A percentile compares a stretch with the other conserved stretches of the same genome.
These are phyloP conservation scores for Coracopsis vasa DNA, from an alignment of 2,113 vertebrate species.

Conservation along the genomic window DNA sequence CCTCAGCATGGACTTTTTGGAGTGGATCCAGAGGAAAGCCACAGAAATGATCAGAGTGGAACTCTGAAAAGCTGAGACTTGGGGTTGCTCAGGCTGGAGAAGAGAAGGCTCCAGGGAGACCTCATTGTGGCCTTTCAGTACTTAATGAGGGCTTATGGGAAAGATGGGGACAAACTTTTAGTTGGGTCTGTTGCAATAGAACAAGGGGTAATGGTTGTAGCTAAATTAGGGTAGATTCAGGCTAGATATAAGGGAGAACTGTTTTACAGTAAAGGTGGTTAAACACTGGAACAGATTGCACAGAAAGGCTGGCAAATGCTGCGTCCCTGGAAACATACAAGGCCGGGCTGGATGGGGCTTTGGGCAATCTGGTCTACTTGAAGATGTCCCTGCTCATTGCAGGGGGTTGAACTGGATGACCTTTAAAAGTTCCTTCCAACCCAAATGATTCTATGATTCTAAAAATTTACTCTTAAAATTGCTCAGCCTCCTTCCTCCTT, in stretches of 20 bases:
- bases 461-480: neutral
- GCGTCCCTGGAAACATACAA: neutral
- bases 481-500: neutral
- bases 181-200: accelerated
- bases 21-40: neutral
- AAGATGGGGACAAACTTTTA: neutral
- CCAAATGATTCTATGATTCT: neutral
- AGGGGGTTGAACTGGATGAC: neutral
- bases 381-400: neutral
- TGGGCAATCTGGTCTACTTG: neutral
- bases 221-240: neutral
- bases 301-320: neutral
- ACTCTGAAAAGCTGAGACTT: neutral
- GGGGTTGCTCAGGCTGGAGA: neutral
- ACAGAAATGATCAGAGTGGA: neutral
- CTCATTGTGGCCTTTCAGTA: accelerated
- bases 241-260: neutral
- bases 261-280: accelerated
- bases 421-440: neutral
- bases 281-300: neutral
- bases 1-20: neutral
- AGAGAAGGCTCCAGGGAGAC: neutral
- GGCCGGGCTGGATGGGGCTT: neutral
- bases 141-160: neutral
- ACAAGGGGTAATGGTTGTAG: neutral